Evolutionary conservation across 1,140 invertebrate genomes (phyloP), one percentile per base, ranked within the genome.

Genomic region (Leptestheria dahalacensis): DNA sequence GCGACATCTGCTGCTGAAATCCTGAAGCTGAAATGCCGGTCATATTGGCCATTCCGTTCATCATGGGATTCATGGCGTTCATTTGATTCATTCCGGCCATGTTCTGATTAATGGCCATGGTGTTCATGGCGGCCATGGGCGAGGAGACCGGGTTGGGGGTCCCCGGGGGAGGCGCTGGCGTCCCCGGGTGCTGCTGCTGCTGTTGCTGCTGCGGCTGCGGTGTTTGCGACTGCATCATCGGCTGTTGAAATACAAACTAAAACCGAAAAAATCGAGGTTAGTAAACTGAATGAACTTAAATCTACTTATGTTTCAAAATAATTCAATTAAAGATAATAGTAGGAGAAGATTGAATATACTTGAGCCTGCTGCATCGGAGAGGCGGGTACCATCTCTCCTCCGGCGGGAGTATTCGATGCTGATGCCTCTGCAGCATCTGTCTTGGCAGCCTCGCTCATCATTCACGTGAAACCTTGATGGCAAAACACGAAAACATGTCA

Each of bases 11-110:
- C 46, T 61, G 60, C 25, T 61, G 60, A 12, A 65, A 64, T 2
- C 61, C 60, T 64, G 65, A 26, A 65, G 65, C 33, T 59, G 51
- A 26, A 61, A 59, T 59, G 53, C 46, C 48, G 47, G 52, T 51
- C 58, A 60, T 60, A 41, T 49, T 60, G 23, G 58, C 58, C 58
- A 60, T 60, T 2, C 53, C 53, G 12, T 29, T 41, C 29, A 49
- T 49, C 28, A 49, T 33, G 26, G 53, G 53, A 29, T 55, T 55
- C 53, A 55, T 55, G 10, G 53, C 12, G 20, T 21, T 55, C 6
- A 33, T 33, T 10, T 26, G 26, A 29, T 55, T 55, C 53, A 55
- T 60, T n/a, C 58, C 26, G 58, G 47, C 25, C n/a, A 26, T 41
- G 20, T 41, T 41, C 41, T 56, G 53, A 41, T 60, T 60, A 20